Evolutionary conservation across 2,797 vertebrate species (phyloP).

Genomic region (Threskiornis aethiopicus): DNA sequence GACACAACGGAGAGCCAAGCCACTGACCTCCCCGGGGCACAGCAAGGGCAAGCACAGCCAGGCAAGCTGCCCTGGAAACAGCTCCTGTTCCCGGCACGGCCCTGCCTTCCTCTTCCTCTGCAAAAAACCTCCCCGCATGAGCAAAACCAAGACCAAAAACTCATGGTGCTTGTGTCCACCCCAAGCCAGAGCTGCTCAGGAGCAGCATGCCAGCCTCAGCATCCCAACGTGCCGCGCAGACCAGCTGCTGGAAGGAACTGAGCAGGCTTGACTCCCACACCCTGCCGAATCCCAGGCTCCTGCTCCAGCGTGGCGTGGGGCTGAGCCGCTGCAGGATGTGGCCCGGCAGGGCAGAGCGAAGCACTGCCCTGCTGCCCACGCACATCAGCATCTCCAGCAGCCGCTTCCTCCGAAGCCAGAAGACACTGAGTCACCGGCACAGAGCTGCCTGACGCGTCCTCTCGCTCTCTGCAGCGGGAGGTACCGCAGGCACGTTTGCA

Average conservation of each 20-base stretch:
- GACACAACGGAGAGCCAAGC: too few species aligned
- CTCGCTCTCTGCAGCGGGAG: neutral
- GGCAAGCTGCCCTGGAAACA: too few species aligned
- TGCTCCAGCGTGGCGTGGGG: neutral
- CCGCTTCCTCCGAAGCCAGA: neutral
- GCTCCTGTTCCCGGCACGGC: too few species aligned
- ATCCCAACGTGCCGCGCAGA: rapidly evolving
- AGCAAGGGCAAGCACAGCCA: too few species aligned
- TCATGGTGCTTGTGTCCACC: rapidly evolving
- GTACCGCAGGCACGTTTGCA: rapidly evolving
- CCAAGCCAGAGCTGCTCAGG: neutral
- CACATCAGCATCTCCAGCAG: neutral
- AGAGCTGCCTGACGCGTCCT: neutral
- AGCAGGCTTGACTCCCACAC: neutral
- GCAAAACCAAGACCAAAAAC: neutral
- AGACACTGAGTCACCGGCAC: neutral
- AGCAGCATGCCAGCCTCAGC: neutral
- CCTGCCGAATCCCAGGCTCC: rapidly evolving
- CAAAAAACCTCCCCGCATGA: neutral
- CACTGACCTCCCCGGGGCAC: too few species aligned
- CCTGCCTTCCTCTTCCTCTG: neutral
- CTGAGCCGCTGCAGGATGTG: conserved; percentile 1
- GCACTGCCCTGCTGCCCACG: neutral
- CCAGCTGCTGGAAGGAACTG: rapidly evolving
- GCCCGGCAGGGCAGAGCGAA: neutral